Evolutionary conservation across 2,888 invertebrate species (phyloP).

Genomic region (Bedellia somnulentella): DNA sequence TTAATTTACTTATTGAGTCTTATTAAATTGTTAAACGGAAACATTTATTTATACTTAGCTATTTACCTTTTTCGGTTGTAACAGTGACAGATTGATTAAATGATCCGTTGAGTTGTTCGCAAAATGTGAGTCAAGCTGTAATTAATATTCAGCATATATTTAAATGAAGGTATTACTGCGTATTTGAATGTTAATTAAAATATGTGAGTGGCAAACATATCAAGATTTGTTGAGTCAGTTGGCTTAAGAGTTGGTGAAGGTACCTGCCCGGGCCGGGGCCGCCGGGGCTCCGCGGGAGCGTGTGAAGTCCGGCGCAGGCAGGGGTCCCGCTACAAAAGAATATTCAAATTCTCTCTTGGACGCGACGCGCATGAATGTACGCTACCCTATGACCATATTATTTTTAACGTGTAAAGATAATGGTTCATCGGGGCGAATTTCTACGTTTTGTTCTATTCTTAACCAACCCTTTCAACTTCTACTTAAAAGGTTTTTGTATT

Average conservation of each 20-base stretch:
- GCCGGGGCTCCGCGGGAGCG: slow-evolving; percentile 37
- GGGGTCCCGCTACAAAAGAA: slow-evolving; percentile 34
- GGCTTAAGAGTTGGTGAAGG: no score
- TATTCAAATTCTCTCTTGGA: slow-evolving; percentile 59
- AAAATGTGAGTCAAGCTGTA: slow-evolving; percentile 2
- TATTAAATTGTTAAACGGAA: no score
- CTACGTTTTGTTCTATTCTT: slow-evolving; percentile 37
- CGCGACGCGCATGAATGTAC: slow-evolving; percentile 53
- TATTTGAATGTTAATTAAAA: no score
- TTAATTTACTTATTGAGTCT: no score
- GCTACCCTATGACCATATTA: slow-evolving; percentile 59
- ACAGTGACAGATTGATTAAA: slow-evolving; percentile 1
- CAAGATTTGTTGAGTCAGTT: no score
- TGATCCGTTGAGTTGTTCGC: slow-evolving; percentile 1
- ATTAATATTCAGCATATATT: slow-evolving; percentile 5
- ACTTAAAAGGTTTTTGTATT: slow-evolving; percentile 52
- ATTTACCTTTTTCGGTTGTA: slow-evolving; percentile 3
- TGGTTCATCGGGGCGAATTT: slow-evolving; percentile 59
- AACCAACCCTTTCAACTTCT: slow-evolving; percentile 41
- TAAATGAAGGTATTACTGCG: slow-evolving; percentile 1
- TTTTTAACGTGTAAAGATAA: slow-evolving; percentile 59
- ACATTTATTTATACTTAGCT: slow-evolving; percentile 4
- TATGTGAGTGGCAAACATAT: no score
- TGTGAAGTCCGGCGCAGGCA: slow-evolving; percentile 55
- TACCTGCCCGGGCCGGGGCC: neutral